Percentiles rank a stretch among this genome's conserved stretches.
phyloP scores from a whole-genome alignment of 2,113 vertebrate species.

The Poeciliopsis prolifica region DNA sequence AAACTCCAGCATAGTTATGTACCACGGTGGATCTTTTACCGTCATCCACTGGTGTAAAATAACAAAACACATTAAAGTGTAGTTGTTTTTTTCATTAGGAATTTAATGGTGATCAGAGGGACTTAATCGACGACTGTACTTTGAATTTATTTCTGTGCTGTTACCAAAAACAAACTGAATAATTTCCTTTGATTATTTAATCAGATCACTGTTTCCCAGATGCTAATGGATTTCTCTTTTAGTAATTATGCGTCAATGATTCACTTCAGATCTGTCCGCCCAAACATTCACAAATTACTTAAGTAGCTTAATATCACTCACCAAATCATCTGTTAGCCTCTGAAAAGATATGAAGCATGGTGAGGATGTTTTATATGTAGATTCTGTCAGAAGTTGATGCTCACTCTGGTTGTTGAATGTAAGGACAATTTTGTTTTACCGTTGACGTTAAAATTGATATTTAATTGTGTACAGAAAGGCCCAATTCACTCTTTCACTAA shows the following conservation, averaged over 20 bases:
- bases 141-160: neutral
- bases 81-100: neutral
- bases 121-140: neutral
- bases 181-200: conserved; percentile 23
- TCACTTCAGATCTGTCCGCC: neutral
- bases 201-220: conserved; percentile 3
- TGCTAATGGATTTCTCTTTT: conserved; percentile 4
- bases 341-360: neutral
- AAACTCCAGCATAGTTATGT: neutral
- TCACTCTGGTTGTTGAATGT: neutral
- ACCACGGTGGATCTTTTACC: neutral
- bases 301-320: neutral
- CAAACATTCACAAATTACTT: neutral
- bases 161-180: conserved; percentile 21
- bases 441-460: neutral
- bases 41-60: conserved; percentile 6
- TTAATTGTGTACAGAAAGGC: neutral
- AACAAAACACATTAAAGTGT: neutral
- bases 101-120: neutral
- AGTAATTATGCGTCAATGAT: neutral
- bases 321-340: neutral
- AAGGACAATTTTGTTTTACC: neutral
- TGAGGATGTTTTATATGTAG: too few species aligned
- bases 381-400: neutral
- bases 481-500: too few species aligned